These are phyloP conservation scores for Condylura cristata DNA, from an alignment of 2,113 vertebrate species.

Conservation along the genomic window DNA sequence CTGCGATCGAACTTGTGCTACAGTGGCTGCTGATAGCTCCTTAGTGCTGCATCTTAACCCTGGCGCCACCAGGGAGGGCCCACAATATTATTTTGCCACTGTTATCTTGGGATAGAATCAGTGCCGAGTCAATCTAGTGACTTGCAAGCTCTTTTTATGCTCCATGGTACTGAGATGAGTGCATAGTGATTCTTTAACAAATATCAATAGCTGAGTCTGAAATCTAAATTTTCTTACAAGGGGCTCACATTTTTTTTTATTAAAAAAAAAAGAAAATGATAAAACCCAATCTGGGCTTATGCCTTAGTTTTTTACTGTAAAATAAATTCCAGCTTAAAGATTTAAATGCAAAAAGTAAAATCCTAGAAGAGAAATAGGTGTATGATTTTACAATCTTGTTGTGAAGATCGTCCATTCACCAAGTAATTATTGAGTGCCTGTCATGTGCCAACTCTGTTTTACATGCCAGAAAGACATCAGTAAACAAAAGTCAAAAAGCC, in stretches of 20 bases:
- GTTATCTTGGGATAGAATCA: neutral
- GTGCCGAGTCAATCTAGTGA: slow-evolving; percentile 32
- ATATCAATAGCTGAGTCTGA: neutral
- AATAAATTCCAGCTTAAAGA: slow-evolving; percentile 16
- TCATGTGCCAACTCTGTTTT: neutral
- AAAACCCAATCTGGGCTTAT: too few species aligned
- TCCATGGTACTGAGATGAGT: neutral
- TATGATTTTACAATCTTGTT: neutral
- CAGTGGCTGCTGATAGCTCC: too few species aligned
- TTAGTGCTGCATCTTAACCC: too few species aligned
- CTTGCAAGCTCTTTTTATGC: slow-evolving; percentile 1
- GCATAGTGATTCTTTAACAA: neutral
- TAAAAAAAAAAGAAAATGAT: neutral
- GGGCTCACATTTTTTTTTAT: neutral
- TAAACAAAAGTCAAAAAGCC: neutral
- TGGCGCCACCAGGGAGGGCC: too few species aligned
- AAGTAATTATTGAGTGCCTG: neutral
- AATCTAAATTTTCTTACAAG: neutral
- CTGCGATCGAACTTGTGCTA: too few species aligned
- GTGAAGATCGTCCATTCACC: neutral
- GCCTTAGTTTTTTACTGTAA: neutral
- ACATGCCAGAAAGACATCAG: neutral
- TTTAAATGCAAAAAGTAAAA: slow-evolving; percentile 16
- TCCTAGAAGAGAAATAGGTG: neutral
- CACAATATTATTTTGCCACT: too few species aligned